Evolutionary conservation across 2,888 invertebrate genomes (phyloP), one percentile per base, ranked within the genome.

Genomic region (Drosophila prolongata): DNA sequence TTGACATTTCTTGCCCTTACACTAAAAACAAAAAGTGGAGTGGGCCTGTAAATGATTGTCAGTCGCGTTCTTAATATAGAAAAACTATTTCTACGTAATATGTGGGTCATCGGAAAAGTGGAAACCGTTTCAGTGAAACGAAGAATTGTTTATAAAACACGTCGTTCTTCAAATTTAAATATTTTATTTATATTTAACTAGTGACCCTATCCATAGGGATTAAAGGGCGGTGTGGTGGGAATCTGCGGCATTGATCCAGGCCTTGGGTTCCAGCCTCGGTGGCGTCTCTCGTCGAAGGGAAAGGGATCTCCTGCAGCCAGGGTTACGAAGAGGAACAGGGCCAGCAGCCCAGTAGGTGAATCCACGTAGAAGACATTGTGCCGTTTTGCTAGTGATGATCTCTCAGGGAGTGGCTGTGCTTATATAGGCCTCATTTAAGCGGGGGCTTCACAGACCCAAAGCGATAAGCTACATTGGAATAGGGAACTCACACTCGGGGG

Each of bases 211-310:
- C 82, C 82, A 30, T 83, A 6, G 0, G 82, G 87, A 80, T 86
- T 82, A 52, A 82, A 82, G 1, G 81, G 81, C 16, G 87, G 87
- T 19, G 87, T 83, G 10, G 60, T 53, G 6, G 79, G 82, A 16
- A 79, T 49, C 10, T 49, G 37, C 0, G 54, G 54, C 38, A 19
- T 49, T 11, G 50, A 2, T 55, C 58, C 54, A 13, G 24, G 38
- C 13, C 47, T 43, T 1, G 49, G n/a, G n/a, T 38, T 66, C 35
- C 76, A 65, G 9, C 56, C 64, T 6, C 47, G 57, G 19, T 16
- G 10, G 34, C 76, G 76, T 6, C 71, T 54, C 1, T 16, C 71
- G 49, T 86, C 75, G 16, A 81, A 81, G 11, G 81, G 86, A 0
- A 27, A 11, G 0, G 54, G 54, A 11, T 40, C 38, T 13, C 54